Conservation (phyloP, 2,797 vertebrate species). For the Harpagifer antarcticus region DNA sequence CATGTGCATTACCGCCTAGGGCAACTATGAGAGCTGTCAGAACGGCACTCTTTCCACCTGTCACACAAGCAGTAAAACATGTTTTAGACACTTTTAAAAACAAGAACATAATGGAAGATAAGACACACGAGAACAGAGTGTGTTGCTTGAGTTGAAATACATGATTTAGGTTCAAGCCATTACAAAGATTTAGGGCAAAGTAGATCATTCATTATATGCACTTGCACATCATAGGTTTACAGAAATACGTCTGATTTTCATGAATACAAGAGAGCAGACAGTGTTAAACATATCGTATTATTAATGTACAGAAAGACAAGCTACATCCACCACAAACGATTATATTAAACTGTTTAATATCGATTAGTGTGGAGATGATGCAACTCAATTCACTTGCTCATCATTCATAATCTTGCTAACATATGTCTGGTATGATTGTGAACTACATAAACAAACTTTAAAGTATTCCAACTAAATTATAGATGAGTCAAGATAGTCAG, state of each 20-base stretch:
- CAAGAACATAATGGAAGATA: not conserved
- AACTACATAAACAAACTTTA: too few relatives aligned
- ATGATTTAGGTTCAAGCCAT: not conserved
- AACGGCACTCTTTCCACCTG: constrained; percentile 97
- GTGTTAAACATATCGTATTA: too few relatives aligned
- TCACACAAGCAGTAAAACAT: constrained; percentile 21
- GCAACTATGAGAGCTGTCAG: constrained; percentile 96
- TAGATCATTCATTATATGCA: not conserved
- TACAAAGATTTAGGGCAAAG: not conserved
- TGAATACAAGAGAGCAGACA: not conserved
- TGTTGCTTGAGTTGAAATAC: not conserved
- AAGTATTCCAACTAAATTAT: too few relatives aligned
- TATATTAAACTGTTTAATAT: too few relatives aligned
- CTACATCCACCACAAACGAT: too few relatives aligned
- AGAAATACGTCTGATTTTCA: not conserved
- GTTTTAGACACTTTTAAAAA: not conserved
- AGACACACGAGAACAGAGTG: not conserved
- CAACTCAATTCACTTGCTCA: too few relatives aligned
- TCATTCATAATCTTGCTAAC: too few relatives aligned
- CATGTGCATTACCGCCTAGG: constrained; percentile 92
- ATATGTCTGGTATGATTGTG: too few relatives aligned
- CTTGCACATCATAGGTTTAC: not conserved
- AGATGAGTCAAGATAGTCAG: too few relatives aligned
- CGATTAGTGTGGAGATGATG: too few relatives aligned
- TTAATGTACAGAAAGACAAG: too few relatives aligned